Percentiles rank a stretch among this genome's conserved stretches.
These are phyloP conservation scores for Hydropotes inermis DNA, from an alignment of 2,113 vertebrate genomes.

Conservation along the genomic window DNA sequence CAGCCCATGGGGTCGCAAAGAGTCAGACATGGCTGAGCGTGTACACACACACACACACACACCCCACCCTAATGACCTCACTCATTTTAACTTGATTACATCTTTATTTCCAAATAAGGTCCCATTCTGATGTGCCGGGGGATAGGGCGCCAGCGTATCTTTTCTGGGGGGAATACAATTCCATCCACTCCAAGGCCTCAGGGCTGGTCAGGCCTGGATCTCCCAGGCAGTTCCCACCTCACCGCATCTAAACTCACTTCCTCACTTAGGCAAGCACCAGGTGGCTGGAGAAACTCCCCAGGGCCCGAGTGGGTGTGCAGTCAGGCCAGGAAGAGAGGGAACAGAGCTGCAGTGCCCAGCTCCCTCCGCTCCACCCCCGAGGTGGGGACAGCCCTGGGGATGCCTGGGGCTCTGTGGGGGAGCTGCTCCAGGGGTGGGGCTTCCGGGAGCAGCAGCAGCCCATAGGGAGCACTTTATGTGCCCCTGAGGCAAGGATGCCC, in stretches of 20 bases:
- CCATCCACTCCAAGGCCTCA: not conserved
- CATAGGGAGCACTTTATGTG: not conserved
- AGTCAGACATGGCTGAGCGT: not conserved
- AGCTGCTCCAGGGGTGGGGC: not conserved
- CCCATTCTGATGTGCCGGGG: not conserved
- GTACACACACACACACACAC: not conserved
- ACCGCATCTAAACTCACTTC: not conserved
- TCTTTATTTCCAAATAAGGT: not conserved
- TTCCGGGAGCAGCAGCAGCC: not conserved
- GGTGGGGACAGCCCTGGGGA: not conserved
- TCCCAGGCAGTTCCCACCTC: not conserved
- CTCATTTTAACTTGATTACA: not conserved
- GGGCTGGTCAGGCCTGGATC: not conserved
- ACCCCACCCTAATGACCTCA: not conserved
- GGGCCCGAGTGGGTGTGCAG: rapidly evolving
- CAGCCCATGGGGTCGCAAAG: not conserved
- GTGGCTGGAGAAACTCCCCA: not conserved
- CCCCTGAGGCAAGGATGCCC: not conserved
- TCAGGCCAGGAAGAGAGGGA: not conserved
- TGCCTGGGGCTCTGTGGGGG: not conserved
- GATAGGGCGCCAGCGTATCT: not conserved
- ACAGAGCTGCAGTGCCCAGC: rapidly evolving
- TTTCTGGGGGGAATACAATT: not conserved
- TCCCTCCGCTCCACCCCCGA: rapidly evolving
- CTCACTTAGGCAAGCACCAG: not conserved